phyloP scores from a whole-genome alignment of 1,140 invertebrate genomes.

The Littorina saxatilis region DNA sequence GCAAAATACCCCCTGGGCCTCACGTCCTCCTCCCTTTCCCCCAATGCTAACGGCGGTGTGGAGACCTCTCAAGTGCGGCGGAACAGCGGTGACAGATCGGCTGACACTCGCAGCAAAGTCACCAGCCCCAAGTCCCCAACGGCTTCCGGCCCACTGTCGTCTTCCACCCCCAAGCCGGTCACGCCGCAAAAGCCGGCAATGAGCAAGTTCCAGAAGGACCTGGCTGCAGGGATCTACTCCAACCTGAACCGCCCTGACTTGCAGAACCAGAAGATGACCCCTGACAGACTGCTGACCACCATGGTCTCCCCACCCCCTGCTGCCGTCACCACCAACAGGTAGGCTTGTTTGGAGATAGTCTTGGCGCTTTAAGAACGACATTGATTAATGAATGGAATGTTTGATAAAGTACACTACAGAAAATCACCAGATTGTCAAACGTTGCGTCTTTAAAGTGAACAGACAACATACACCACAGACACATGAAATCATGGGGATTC shows the following conservation, averaged over 20 bases:
- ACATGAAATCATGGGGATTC: too few species aligned
- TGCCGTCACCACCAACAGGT: slow-evolving; percentile 18
- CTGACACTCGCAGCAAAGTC: neutral
- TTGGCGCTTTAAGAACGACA: too few species aligned
- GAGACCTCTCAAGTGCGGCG: neutral
- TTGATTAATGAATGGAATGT: too few species aligned
- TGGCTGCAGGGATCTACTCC: slow-evolving; percentile 47
- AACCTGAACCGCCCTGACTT: slow-evolving; percentile 52
- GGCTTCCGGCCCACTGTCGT: slow-evolving; percentile 33
- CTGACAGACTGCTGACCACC: slow-evolving; percentile 33
- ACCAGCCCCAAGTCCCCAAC: slow-evolving; percentile 15
- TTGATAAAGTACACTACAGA: too few species aligned
- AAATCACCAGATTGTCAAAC: too few species aligned
- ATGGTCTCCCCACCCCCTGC: slow-evolving; percentile 1
- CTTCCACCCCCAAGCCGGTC: slow-evolving; percentile 48
- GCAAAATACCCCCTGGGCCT: slow-evolving; percentile 9
- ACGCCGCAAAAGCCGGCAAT: slow-evolving; percentile 42
- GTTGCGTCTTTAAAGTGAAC: too few species aligned
- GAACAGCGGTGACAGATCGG: neutral
- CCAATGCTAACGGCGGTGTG: neutral
- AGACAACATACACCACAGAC: too few species aligned
- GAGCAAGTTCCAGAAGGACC: slow-evolving; percentile 51
- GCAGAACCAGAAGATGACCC: slow-evolving; percentile 43
- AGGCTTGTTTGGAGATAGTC: neutral
- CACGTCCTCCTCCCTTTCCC: neutral